Conservation (phyloP, 1,140 invertebrate species). For the Pseudomyrmex gracilis region DNA sequence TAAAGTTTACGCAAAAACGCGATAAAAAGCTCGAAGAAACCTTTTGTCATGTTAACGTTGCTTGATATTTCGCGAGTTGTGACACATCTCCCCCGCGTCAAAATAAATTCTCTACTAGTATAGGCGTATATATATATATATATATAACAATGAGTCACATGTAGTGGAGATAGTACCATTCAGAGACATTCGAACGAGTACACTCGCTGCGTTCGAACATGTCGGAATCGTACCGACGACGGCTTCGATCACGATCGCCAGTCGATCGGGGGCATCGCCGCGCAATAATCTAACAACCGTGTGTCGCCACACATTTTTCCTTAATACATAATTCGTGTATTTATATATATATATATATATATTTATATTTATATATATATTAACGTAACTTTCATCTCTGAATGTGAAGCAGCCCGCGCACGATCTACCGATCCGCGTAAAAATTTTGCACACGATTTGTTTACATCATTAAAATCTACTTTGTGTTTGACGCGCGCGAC, state of each 20-base stretch:
- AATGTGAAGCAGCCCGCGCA: conserved; percentile 33
- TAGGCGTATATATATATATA: conserved; percentile 13
- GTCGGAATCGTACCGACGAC: conserved; percentile 14
- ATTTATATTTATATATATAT: conserved; percentile 63
- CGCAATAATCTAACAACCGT: conserved; percentile 69
- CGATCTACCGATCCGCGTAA: background rate
- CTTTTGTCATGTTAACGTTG: no score
- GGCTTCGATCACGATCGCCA: conserved; percentile 47
- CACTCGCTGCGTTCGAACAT: conserved; percentile 19
- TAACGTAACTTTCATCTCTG: conserved; percentile 53
- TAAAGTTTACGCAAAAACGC: background rate
- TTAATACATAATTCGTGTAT: conserved; percentile 73
- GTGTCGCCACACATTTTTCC: conserved; percentile 57
- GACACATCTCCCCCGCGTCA: background rate
- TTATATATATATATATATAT: conserved; percentile 59
- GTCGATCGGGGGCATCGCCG: conserved; percentile 38
- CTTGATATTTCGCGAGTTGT: no score
- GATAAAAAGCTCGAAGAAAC: background rate
- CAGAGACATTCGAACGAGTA: conserved; percentile 34
- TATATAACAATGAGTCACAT: conserved; percentile 14
- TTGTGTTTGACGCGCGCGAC: no score
- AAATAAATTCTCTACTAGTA: conserved; percentile 34
- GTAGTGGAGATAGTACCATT: conserved; percentile 3
- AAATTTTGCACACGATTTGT: conserved; percentile 11
- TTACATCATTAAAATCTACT: background rate